Conservation (phyloP, 1,140 invertebrate genomes). For the Drosophila cardini region DNA sequence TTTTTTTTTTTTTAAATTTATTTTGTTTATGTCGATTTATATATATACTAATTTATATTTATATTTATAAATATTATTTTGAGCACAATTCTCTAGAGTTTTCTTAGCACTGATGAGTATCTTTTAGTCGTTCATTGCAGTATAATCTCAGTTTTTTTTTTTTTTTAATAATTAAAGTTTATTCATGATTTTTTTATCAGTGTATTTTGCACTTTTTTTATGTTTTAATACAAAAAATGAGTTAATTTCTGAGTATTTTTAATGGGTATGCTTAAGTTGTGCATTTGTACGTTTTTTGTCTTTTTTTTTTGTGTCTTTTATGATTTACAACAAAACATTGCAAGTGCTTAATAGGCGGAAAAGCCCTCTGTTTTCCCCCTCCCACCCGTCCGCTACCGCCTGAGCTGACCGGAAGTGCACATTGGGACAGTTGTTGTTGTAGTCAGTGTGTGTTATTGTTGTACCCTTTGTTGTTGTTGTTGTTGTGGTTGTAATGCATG, state of each 20-base stretch:
- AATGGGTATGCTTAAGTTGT: slow-evolving; percentile 1
- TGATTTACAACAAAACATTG: slow-evolving; percentile 11
- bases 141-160: too few relatives aligned
- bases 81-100: too few relatives aligned
- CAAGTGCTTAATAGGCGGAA: slow-evolving; percentile 69
- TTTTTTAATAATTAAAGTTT: too few relatives aligned
- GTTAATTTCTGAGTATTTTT: not conserved
- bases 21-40: too few relatives aligned
- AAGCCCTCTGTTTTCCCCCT: slow-evolving; percentile 26
- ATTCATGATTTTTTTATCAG: too few relatives aligned
- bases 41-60: too few relatives aligned
- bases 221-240: not conserved
- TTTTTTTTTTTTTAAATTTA: too few relatives aligned
- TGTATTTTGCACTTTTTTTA: not conserved
- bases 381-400: not conserved
- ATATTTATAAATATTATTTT: too few relatives aligned
- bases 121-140: too few relatives aligned
- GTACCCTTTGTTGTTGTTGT: slow-evolving; percentile 18
- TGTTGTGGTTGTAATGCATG: not conserved
- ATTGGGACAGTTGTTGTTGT: slow-evolving; percentile 32
- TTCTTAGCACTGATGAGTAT: too few relatives aligned
- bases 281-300: not conserved
- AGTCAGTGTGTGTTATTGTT: not conserved
- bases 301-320: not conserved
- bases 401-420: slow-evolving; percentile 53